Evolutionary conservation across 2,888 invertebrate genomes (phyloP).

Genomic region (Dione vanillae): DNA sequence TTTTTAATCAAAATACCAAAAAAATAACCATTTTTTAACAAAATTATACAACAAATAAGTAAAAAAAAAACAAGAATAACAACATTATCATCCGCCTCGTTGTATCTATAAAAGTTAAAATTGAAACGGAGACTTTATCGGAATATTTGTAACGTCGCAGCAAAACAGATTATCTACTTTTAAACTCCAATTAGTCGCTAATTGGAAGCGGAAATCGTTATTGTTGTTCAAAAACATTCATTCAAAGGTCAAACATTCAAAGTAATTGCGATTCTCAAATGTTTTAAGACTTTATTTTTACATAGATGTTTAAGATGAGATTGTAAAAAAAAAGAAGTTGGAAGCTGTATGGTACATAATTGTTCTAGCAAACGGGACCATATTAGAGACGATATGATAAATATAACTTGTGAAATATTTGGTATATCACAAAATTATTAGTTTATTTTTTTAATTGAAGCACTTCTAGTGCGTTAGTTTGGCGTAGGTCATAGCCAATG

Average conservation of each 20-base stretch:
- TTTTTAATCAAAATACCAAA: too few species aligned
- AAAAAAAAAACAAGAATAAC: not conserved
- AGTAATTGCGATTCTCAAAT: constrained; percentile 14
- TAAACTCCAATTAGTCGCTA: constrained; percentile 28
- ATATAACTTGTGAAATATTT: too few species aligned
- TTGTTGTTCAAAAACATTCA: constrained; percentile 12
- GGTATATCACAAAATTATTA: too few species aligned
- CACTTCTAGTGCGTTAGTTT: too few species aligned
- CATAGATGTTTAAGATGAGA: too few species aligned
- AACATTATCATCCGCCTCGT: not conserved
- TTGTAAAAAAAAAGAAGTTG: too few species aligned
- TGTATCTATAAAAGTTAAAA: constrained; percentile 17
- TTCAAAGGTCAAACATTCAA: constrained; percentile 10
- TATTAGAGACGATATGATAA: too few species aligned
- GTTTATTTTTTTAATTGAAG: too few species aligned
- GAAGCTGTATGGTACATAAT: too few species aligned
- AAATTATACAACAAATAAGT: not conserved
- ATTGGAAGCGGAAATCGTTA: constrained; percentile 24
- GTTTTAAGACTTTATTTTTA: too few species aligned
- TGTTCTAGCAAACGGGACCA: too few species aligned
- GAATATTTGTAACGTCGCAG: constrained; percentile 14
- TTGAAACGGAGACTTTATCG: not conserved
- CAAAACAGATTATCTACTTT: constrained; percentile 21
- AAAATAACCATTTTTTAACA: not conserved
- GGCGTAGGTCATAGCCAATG: too few species aligned